These are phyloP conservation scores for Anoncus sp. DNA, from an alignment of 2,888 invertebrate species.

Conservation along the genomic window DNA sequence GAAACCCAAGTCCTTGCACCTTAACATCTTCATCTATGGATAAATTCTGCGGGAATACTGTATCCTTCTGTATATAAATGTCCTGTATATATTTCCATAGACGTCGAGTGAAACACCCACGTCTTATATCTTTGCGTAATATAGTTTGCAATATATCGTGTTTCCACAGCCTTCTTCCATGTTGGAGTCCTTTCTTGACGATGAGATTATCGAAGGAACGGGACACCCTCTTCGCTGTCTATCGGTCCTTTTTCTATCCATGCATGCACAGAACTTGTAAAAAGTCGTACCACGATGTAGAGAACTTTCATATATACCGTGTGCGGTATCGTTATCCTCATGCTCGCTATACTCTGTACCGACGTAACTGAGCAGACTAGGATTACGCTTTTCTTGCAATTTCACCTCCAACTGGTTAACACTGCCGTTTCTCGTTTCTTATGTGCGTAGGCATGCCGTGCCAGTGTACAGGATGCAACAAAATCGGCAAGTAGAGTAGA, in stretches of 20 bases:
- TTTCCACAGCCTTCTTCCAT: constrained; percentile 20
- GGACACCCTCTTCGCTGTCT: not conserved
- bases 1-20: not conserved
- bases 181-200: constrained; percentile 9
- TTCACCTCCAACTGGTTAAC: constrained; percentile 25
- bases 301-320: not conserved
- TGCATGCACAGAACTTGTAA: not conserved
- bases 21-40: constrained; percentile 9
- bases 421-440: constrained; percentile 20
- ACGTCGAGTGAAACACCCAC: constrained; percentile 21
- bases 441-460: not conserved
- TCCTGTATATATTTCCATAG: not conserved
- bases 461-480: constrained; percentile 1
- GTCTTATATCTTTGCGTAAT: constrained; percentile 20
- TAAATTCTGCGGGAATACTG: not conserved
- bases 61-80: not conserved
- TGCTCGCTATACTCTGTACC: constrained; percentile 5
- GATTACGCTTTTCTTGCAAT: constrained; percentile 16
- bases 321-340: constrained; percentile 23
- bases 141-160: constrained; percentile 11
- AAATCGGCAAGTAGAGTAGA: not conserved
- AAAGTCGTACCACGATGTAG: not conserved
- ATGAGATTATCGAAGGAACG: constrained; percentile 2
- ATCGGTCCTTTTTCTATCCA: not conserved
- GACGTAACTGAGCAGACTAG: not conserved